phyloP scores from a whole-genome alignment of 2,888 invertebrate species.

The Dryobotodes eremita region DNA sequence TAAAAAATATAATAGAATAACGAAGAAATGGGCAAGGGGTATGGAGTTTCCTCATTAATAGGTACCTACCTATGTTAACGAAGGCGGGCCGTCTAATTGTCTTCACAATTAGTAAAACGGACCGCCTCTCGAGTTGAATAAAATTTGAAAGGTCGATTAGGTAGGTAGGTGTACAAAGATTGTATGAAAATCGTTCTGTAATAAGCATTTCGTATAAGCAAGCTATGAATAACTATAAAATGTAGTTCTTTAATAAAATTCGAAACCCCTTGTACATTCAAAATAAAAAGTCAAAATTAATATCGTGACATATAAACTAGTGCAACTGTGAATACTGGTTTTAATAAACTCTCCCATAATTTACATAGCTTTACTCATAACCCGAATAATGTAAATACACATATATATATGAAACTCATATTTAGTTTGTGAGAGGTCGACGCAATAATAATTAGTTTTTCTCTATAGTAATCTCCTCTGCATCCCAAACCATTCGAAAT shows the following conservation, averaged over 20 bases:
- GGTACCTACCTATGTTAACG: slow-evolving; percentile 74
- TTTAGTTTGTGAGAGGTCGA: background rate
- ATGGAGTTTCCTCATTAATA: slow-evolving; percentile 86
- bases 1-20: slow-evolving; percentile 55
- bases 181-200: background rate
- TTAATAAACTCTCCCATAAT: too few relatives aligned
- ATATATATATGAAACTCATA: background rate
- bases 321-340: too few relatives aligned
- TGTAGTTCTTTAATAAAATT: background rate
- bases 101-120: slow-evolving; percentile 84
- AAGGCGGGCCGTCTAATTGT: slow-evolving; percentile 85
- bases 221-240: background rate
- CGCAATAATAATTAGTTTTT: background rate
- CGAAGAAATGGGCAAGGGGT: slow-evolving; percentile 68
- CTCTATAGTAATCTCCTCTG: background rate
- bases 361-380: background rate
- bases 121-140: slow-evolving; percentile 31
- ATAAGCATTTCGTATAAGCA: background rate
- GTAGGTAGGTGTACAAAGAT: background rate
- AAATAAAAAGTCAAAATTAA: too few relatives aligned
- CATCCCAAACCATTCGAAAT: too few relatives aligned
- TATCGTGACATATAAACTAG: too few relatives aligned
- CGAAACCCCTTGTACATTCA: background rate
- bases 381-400: background rate
- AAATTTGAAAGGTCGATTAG: slow-evolving; percentile 22